Evolutionary conservation across 2,797 vertebrate genomes (phyloP).

Genomic region (Molossus alvarezi): DNA sequence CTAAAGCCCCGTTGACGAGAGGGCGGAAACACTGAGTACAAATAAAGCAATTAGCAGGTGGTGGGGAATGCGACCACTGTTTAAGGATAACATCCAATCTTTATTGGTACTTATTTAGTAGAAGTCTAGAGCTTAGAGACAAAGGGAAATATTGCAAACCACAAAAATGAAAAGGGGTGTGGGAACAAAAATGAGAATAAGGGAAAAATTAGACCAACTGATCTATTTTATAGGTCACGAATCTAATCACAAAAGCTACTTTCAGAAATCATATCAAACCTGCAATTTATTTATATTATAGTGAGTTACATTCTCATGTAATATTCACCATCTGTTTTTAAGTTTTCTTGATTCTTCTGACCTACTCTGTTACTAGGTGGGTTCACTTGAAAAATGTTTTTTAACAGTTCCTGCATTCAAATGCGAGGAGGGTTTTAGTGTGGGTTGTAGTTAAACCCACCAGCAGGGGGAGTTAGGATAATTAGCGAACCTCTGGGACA

Average conservation of each 20-base stretch:
- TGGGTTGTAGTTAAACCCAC: conserved; percentile 80
- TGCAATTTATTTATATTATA: conserved; percentile 61
- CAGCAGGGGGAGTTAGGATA: conserved; percentile 90
- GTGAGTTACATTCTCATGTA: conserved; percentile 65
- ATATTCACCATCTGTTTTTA: neutral
- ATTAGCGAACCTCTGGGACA: conserved; percentile 80
- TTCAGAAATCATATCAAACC: conserved; percentile 64
- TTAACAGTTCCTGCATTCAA: neutral
- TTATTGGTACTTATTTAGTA: conserved; percentile 84
- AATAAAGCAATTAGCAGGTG: conserved; percentile 93
- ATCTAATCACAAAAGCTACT: conserved; percentile 68
- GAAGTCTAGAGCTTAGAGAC: conserved; percentile 87
- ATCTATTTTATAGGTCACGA: conserved; percentile 65
- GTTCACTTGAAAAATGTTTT: conserved; percentile 58
- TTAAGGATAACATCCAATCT: conserved; percentile 89
- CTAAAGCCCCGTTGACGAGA: conserved; percentile 92
- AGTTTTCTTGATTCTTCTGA: neutral
- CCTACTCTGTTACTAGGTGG: neutral
- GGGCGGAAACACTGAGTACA: conserved; percentile 91
- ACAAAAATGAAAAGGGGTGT: conserved; percentile 80
- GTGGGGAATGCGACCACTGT: conserved; percentile 89
- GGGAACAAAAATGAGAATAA: conserved; percentile 72
- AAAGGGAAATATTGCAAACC: conserved; percentile 83
- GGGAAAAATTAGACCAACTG: conserved; percentile 39
- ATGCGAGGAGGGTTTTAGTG: neutral